Base-by-base conservation (phyloP, 2,797 vertebrate species). In the Dallia pectoralis region DNA sequence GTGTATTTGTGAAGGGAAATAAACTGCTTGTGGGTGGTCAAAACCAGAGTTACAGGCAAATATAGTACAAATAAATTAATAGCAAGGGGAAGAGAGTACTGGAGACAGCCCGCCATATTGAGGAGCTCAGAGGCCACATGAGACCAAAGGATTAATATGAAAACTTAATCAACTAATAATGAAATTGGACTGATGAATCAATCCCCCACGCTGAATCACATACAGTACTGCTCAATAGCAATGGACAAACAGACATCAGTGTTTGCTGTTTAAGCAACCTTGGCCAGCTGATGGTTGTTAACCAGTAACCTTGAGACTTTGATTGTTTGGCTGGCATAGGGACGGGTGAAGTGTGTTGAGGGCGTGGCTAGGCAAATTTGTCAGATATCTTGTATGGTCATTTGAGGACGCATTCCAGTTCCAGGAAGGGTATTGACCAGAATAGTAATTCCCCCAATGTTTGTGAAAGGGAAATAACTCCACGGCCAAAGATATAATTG, bases 261-360 rank as follows among this genome's bases (percentile, higher is more conserved):
- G 66, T 47, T 48, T 84, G 78, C 75, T 30, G 56, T 87, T 84
- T 82, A 77, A 87, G 78, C 79, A 90, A 89, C 90, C 91, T 88
- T 40, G 79, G 81, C 53, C 71, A 73, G 70, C 71, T 80, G 82
- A 67, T 87, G 80, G 84, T 86, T 92, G 89, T 90, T 91, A 85
- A 80, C 83, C 71, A 72, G 75, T 85, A 81, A 74, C 83, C 80
- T 82, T 85, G 83, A 77, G 85, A 87, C 88, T 79, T 87, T 87
- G 91, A 86, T 74, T 87, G 74, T 77, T n/a, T 70, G 32, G 5
- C 79, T 44, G 69, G 4, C 30, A 2, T 32, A 8, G n/a, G 14
- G 40, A 14, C 8, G 2, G 40, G 1, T 44, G 40, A 14, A 14
- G 40, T 44, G 40, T 44, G 3, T 44, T 12, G 3, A 12, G 40